phyloP scores from a whole-genome alignment of 2,888 invertebrate species.

The Elegia similella region DNA sequence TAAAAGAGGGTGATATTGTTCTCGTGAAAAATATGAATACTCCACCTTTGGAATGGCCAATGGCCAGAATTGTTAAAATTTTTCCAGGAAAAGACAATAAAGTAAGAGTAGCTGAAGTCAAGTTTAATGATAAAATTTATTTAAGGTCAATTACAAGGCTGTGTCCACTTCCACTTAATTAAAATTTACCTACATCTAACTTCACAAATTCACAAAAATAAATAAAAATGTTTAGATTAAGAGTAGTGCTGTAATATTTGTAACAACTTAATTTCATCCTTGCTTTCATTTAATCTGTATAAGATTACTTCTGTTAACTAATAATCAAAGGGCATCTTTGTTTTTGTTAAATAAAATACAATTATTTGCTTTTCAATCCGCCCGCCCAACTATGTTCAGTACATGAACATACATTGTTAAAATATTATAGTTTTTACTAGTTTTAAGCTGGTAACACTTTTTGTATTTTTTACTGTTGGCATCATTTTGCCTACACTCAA shows the following conservation, averaged over 20 bases:
- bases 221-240: background rate
- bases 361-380: too few species aligned
- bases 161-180: background rate
- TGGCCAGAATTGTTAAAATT: constrained; percentile 19
- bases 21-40: constrained; percentile 16
- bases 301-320: too few species aligned
- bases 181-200: background rate
- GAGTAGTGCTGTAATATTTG: too few species aligned
- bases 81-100: constrained; percentile 17
- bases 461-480: too few species aligned
- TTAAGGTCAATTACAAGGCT: background rate
- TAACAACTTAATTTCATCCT: too few species aligned
- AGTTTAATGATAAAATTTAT: constrained; percentile 1
- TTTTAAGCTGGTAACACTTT: too few species aligned
- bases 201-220: background rate
- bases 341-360: too few species aligned
- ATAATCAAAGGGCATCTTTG: too few species aligned
- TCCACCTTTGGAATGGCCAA: constrained; percentile 20
- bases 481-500: too few species aligned
- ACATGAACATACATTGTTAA: background rate
- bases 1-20: constrained; percentile 14
- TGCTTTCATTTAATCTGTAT: too few species aligned
- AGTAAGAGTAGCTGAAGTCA: constrained; percentile 14
- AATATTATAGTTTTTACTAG: background rate
- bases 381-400: too few species aligned